Base-by-base conservation (phyloP, 2,888 invertebrate species). In the Esperia sulphurella region DNA sequence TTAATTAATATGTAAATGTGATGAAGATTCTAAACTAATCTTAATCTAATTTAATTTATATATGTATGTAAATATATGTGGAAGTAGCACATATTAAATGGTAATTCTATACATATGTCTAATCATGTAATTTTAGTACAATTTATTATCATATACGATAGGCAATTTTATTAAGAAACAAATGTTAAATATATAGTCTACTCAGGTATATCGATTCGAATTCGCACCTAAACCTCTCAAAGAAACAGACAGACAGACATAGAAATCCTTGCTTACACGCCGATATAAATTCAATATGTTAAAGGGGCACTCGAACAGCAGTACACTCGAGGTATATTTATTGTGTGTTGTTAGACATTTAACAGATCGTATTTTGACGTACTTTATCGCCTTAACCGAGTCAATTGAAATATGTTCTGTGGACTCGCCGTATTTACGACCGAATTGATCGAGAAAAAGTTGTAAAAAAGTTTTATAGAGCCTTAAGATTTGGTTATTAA, bases 361-460 rank as follows among this genome's bases (percentile, higher is more conserved):
- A 73, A 76, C 77, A 75, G 75, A 67, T 76, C 76, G 76, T 78
- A 78, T 79, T 77, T 77, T 75, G 79, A 72, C 66, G 66, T 73
- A 64, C 61, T 79, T 79, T 79, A 78, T 75, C 59, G 71, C 59
- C 60, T 51, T 41, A 47, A 52, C 55, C 60, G 62, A 59, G 66
- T 68, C 71, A 71, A 66, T 61, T 48, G 50, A 48, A 54, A 49
- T 51, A 47, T 44, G 49, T 39, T 39, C 12, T 12, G 51, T 48
- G 51, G 44, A 42, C 48, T 37, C 49, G 43, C 43, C 44, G 52
- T 58, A 63, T 56, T 57, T 58, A 61, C 59, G 57, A 43, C 47
- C 46, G 46, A 40, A 46, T 37, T 41, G 41, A 12, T 38, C 21
- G 30, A 43, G 30, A 40, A 41, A 46, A 41, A 44, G 12, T 41